Evolutionary conservation across 2,888 invertebrate species (phyloP).

Genomic region (Scotopteryx bipunctaria): DNA sequence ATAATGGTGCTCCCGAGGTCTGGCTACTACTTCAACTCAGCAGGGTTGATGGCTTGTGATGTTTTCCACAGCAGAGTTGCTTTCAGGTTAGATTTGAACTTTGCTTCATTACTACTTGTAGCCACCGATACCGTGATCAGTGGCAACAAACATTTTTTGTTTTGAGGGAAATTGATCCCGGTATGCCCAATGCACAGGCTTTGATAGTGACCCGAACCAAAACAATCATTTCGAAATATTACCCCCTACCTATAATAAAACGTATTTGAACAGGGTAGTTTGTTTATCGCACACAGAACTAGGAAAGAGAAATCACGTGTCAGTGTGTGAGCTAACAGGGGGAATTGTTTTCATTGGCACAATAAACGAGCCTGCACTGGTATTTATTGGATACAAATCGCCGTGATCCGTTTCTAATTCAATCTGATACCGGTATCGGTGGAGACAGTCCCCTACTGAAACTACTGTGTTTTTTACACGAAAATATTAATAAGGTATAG

Average conservation of each 20-base stretch:
- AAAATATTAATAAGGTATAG: no score
- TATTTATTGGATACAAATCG: constrained; percentile 80
- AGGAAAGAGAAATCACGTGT: constrained; percentile 24
- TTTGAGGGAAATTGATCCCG: no score
- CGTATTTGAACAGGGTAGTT: neutral
- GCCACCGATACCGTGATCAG: no score
- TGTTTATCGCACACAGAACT: neutral
- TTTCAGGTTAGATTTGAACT: constrained; percentile 73
- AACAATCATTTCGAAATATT: no score
- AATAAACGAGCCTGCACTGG: constrained; percentile 71
- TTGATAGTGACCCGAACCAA: neutral
- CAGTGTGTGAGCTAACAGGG: constrained; percentile 46
- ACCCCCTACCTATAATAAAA: no score
- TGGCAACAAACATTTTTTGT: no score
- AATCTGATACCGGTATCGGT: no score
- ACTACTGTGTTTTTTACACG: no score
- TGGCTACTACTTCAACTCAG: constrained; percentile 94
- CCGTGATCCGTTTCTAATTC: no score
- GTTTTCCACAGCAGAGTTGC: constrained; percentile 92
- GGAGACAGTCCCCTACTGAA: no score
- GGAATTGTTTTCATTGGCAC: constrained; percentile 80
- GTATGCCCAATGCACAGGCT: neutral
- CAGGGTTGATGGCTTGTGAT: constrained; percentile 93
- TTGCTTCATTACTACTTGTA: no score
- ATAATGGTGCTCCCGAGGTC: constrained; percentile 92